These are phyloP conservation scores for Trematomus loennbergii DNA, from an alignment of 2,113 vertebrate genomes.

Conservation along the genomic window DNA sequence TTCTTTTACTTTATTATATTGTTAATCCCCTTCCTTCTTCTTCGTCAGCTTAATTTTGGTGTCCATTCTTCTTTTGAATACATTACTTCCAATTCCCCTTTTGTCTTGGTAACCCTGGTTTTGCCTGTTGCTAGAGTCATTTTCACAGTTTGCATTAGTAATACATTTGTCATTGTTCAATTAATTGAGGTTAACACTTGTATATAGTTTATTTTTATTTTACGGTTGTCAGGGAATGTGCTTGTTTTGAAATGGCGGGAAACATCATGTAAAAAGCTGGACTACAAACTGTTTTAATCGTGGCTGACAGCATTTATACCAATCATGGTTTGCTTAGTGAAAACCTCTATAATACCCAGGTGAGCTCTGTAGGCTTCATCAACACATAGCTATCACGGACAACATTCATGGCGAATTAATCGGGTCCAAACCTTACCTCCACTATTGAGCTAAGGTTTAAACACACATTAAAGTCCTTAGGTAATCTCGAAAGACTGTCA, in stretches of 20 bases:
- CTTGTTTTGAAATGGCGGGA: background rate
- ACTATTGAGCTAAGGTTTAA: constrained; percentile 3
- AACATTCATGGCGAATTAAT: constrained; percentile 33
- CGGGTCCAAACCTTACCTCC: constrained; percentile 23
- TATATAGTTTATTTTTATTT: background rate
- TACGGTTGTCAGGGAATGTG: background rate
- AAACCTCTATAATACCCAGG: constrained; percentile 25
- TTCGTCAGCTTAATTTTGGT: background rate
- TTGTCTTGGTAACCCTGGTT: background rate
- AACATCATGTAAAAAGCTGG: background rate
- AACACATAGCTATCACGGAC: constrained; percentile 20
- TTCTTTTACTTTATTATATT: background rate
- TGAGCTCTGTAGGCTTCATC: constrained; percentile 20
- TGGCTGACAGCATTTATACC: constrained; percentile 1
- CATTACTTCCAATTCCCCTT: background rate
- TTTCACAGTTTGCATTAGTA: background rate
- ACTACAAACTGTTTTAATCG: background rate
- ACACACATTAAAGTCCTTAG: background rate
- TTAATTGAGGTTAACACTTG: background rate
- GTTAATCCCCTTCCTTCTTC: background rate
- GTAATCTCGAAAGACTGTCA: background rate
- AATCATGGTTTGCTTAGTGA: constrained; percentile 5
- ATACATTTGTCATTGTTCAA: background rate
- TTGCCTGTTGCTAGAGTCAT: background rate
- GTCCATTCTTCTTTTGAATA: background rate